Percentiles rank a stretch among this genome's conserved stretches.
Conservation (phyloP, 2,888 invertebrate genomes). For the Plagodis pulveraria region DNA sequence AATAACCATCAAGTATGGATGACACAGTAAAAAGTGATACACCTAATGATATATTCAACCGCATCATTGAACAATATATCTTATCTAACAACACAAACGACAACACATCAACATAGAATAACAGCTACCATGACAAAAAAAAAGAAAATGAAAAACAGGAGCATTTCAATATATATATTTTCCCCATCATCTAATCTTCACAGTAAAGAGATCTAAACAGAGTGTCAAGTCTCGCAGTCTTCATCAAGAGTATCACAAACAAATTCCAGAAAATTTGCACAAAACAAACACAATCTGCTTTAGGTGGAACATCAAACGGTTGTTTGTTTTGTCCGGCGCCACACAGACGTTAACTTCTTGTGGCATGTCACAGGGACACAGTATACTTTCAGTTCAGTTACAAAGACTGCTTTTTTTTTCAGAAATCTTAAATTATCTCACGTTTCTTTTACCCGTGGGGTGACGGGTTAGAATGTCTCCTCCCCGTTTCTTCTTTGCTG, state of each 20-base stretch:
- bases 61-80: no score
- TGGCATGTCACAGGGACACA: slow-evolving; percentile 7
- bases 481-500: no score
- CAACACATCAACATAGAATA: no score
- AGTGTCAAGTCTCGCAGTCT: slow-evolving; percentile 12
- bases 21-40: no score
- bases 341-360: slow-evolving; percentile 25
- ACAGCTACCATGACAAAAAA: no score
- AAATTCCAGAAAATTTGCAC: slow-evolving; percentile 14
- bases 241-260: slow-evolving; percentile 23
- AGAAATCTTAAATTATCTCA: not conserved
- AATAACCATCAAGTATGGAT: no score
- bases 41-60: no score
- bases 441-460: no score
- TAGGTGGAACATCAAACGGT: slow-evolving; percentile 28
- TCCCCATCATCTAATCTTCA: not conserved
- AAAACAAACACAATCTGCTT: slow-evolving; percentile 17
- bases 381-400: slow-evolving; percentile 2
- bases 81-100: no score
- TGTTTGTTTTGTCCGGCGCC: slow-evolving; percentile 34
- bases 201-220: slow-evolving; percentile 12
- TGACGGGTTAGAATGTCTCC: no score
- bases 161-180: no score
- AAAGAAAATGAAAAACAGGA: no score
- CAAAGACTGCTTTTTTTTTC: not conserved